Evolutionary conservation across 2,113 vertebrate species (phyloP), one percentile per base, ranked within the genome.

Genomic region (Raja brachyura): DNA sequence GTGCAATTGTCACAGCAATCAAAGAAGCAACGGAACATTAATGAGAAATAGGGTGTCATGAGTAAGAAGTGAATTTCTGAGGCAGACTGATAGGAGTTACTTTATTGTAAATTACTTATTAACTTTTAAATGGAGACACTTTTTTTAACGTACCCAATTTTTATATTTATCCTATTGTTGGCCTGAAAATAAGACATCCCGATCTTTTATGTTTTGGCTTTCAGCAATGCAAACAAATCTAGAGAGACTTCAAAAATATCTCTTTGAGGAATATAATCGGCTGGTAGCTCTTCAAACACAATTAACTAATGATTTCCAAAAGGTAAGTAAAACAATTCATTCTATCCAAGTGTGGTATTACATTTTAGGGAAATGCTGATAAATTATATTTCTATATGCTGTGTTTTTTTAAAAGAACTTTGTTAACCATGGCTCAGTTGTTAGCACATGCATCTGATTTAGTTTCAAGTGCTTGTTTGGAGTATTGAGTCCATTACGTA

Each of bases 221-320:
- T 88, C 95, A 97, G 96, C 95, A 73, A 94, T 97, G 83, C 96
- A 96, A 94, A 95, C 94, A 94, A 94, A 93, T 93, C 96, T 98
- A 94, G 95, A 96, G 94, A 94, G 94, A 81, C 95, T 98, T 95
- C 96, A 96, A 28, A 94, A 48, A 79, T 96, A 94, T 93, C 97
- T 98, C 94, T 94, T 95, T 93, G 96, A 96, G 93, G 97, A 98
- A 93, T 97, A 96, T 90, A 94, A 83, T 90, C 96, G 94, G 90
- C 96, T 98, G 59, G 95, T 95, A 88, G 94, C 95, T 93, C 96
- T 97, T 93, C 97, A 97, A 93, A 93, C 94, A 83, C 94, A 94
- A 93, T 94, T 97, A 93, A 95, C 93, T 93, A 94, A 94, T 6
- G 96, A 97, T 0, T 94, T 90, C 92, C 95, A 94, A 94, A 95